Percentiles rank a stretch among this genome's conserved stretches.
Evolutionary conservation across 2,113 vertebrate genomes (phyloP).

Genomic region (Bubo bubo): DNA sequence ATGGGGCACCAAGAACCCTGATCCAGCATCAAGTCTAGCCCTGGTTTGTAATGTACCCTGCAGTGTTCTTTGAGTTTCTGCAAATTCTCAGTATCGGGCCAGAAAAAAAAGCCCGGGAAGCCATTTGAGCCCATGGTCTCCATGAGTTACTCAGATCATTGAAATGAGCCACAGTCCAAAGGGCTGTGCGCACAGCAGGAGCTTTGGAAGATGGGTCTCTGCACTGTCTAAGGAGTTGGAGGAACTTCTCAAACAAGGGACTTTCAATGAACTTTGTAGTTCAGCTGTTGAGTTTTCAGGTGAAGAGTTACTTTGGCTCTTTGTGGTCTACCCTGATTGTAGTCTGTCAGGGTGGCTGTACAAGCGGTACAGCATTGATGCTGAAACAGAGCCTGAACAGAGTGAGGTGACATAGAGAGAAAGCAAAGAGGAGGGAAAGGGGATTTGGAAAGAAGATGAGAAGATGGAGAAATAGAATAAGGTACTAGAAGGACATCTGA

Average conservation of each 20-base stretch:
- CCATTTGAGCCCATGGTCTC: not conserved
- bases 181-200: accelerated
- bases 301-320: not conserved
- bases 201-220: not conserved
- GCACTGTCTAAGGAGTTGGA: not conserved
- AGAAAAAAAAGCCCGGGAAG: not conserved
- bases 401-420: not conserved
- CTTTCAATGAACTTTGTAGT: not conserved
- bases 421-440: not conserved
- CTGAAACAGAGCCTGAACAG: not conserved
- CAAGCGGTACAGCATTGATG: not conserved
- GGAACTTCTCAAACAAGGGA: not conserved
- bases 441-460: not conserved
- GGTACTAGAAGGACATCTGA: not conserved
- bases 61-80: not conserved
- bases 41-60: not conserved
- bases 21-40: not conserved
- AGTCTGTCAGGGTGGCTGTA: not conserved
- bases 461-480: not conserved
- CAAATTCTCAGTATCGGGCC: not conserved
- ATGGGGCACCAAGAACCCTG: not conserved
- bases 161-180: not conserved
- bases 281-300: not conserved
- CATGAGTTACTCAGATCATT: not conserved
- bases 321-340: not conserved